Conservation (phyloP, 1,140 invertebrate genomes). For the Eumaeus atala region DNA sequence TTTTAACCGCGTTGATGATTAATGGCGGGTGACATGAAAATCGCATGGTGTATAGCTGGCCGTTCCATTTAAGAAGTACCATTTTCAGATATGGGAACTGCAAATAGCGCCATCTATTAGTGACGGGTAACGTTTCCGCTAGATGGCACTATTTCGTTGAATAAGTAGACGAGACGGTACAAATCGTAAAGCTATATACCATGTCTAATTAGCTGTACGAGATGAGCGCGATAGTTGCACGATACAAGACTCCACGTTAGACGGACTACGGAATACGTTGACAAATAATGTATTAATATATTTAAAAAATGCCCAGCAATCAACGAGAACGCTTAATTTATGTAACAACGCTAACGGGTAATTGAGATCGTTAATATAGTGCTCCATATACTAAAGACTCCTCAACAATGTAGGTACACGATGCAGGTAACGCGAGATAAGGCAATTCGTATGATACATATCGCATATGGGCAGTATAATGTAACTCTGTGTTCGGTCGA, state of each 20-base stretch:
- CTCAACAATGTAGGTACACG: slow-evolving; percentile 66
- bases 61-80: not conserved
- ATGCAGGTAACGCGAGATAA: slow-evolving; percentile 68
- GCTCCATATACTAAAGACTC: slow-evolving; percentile 61
- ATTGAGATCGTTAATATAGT: slow-evolving; percentile 70
- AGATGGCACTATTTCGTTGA: no score
- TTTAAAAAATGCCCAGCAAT: slow-evolving; percentile 35
- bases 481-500: slow-evolving; percentile 27
- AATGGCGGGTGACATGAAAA: slow-evolving; percentile 26
- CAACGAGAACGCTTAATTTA: slow-evolving; percentile 44
- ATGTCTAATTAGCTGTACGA: slow-evolving; percentile 5
- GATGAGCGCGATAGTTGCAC: slow-evolving; percentile 20
- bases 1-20: slow-evolving; percentile 37
- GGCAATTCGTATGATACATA: slow-evolving; percentile 53
- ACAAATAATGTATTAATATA: slow-evolving; percentile 17
- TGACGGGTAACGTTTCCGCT: no score
- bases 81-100: no score
- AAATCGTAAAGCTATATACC: not conserved
- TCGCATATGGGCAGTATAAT: slow-evolving; percentile 46
- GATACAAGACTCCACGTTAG: slow-evolving; percentile 13
- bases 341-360: slow-evolving; percentile 60
- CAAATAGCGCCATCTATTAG: no score
- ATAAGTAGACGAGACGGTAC: no score
- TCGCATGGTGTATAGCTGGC: slow-evolving; percentile 7
- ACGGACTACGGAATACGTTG: slow-evolving; percentile 28